These are phyloP conservation scores for Leptodirus hochenwartii DNA, from an alignment of 2,888 invertebrate species.

Conservation along the genomic window DNA sequence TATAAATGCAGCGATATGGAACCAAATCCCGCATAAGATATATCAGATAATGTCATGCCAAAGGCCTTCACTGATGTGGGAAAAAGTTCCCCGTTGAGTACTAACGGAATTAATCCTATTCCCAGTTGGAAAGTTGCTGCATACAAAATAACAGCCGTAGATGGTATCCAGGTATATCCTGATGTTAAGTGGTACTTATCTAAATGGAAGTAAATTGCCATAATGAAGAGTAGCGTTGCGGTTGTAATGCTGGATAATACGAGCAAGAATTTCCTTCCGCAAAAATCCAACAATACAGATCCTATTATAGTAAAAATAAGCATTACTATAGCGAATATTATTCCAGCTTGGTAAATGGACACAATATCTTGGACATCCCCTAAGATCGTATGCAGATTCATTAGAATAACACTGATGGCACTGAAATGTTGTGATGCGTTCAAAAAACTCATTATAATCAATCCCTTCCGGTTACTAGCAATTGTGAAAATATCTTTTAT, in stretches of 20 bases:
- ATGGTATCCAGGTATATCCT: slow-evolving; percentile 23
- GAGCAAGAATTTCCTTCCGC: slow-evolving; percentile 22
- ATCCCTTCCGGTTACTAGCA: slow-evolving; percentile 21
- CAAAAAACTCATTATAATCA: slow-evolving; percentile 23
- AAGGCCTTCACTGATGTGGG: slow-evolving; percentile 25
- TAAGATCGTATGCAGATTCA: slow-evolving; percentile 25
- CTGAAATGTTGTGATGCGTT: slow-evolving; percentile 24
- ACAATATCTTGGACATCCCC: slow-evolving; percentile 21
- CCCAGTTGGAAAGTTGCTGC: slow-evolving; percentile 20
- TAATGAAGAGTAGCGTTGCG: slow-evolving; percentile 18
- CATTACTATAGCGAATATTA: slow-evolving; percentile 23
- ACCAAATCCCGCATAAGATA: slow-evolving; percentile 21
- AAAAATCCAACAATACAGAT: slow-evolving; percentile 21
- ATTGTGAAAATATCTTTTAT: slow-evolving; percentile 22
- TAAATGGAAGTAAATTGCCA: slow-evolving; percentile 22
- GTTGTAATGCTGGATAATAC: slow-evolving; percentile 20
- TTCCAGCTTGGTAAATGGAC: no score
- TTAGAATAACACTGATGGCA: slow-evolving; percentile 24
- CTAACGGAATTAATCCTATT: slow-evolving; percentile 24
- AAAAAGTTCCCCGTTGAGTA: slow-evolving; percentile 25
- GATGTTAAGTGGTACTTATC: slow-evolving; percentile 16
- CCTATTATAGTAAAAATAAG: slow-evolving; percentile 18
- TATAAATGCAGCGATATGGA: slow-evolving; percentile 21
- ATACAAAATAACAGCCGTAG: slow-evolving; percentile 21
- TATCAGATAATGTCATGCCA: slow-evolving; percentile 24